Percentiles rank a stretch among this genome's conserved stretches.
Conservation (phyloP, 2,113 vertebrate genomes). For the Caranx melampygus region DNA sequence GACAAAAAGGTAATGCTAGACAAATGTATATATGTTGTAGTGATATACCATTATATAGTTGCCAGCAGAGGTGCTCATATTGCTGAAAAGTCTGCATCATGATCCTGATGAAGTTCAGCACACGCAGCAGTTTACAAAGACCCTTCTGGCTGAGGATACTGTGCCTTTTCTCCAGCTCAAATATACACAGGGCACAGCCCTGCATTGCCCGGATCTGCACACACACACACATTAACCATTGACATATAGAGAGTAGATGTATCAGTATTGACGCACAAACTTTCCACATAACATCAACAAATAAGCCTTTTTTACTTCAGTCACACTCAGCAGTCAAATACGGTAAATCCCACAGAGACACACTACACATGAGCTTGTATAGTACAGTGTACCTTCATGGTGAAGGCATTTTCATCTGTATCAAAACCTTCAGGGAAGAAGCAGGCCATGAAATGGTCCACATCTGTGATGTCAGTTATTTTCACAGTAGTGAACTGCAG, state of each 20-base stretch:
- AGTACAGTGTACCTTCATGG: constrained; percentile 80
- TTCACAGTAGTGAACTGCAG: constrained; percentile 79
- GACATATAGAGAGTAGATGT: not conserved
- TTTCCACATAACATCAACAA: not conserved
- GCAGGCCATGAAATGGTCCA: constrained; percentile 82
- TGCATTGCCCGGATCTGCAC: constrained; percentile 70
- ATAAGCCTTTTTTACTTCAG: not conserved
- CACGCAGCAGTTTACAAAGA: constrained; percentile 82
- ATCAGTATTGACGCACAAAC: not conserved
- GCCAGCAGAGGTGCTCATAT: constrained; percentile 68
- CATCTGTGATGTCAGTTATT: constrained; percentile 82
- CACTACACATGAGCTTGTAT: not conserved
- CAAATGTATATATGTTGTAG: not conserved
- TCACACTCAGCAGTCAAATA: constrained; percentile 1
- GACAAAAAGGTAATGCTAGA: not conserved
- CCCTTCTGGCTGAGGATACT: constrained; percentile 78
- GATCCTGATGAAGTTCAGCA: constrained; percentile 81
- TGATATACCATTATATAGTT: constrained; percentile 70
- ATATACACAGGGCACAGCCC: constrained; percentile 69
- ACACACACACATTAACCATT: not conserved
- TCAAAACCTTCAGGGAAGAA: constrained; percentile 90
- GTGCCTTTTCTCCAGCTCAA: constrained; percentile 87
- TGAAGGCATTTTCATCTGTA: constrained; percentile 81
- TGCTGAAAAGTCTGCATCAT: constrained; percentile 76
- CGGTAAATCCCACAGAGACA: not conserved